A percentile compares a stretch with the other conserved stretches of the same genome.
These are phyloP conservation scores for Siniperca chuatsi DNA, from an alignment of 2,113 vertebrate genomes.

Conservation along the genomic window DNA sequence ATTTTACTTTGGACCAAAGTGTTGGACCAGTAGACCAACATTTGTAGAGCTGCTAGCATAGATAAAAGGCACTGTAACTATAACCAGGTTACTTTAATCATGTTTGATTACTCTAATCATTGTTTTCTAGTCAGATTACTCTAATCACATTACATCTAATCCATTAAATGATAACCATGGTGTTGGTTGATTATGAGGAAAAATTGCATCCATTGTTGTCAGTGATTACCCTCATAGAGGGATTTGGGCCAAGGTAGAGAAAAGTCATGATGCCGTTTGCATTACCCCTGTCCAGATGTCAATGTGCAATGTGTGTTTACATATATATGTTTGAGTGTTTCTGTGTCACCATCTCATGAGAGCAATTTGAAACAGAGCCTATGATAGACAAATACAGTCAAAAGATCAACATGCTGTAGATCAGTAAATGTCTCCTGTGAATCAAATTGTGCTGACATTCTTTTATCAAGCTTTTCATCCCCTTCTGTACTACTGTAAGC, in stretches of 20 bases:
- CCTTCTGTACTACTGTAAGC: conserved; percentile 1
- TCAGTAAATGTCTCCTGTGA: conserved; percentile 33
- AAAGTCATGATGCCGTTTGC: not conserved
- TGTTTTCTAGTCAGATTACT: not conserved
- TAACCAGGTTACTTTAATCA: not conserved
- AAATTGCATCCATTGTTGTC: not conserved
- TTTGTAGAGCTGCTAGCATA: not conserved
- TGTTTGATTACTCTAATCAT: not conserved
- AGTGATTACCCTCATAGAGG: not conserved
- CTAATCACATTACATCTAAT: conserved; percentile 5
- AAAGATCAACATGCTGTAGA: conserved; percentile 32
- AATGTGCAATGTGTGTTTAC: not conserved
- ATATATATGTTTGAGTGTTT: not conserved
- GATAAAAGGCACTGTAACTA: not conserved
- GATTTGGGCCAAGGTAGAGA: not conserved
- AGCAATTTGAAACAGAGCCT: conserved; percentile 28
- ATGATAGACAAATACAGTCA: conserved; percentile 20
- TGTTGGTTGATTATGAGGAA: not conserved
- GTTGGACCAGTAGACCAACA: no score
- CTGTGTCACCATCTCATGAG: conserved; percentile 4
- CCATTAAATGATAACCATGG: not conserved
- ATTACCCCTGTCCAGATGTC: not conserved
- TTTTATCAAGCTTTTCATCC: conserved; percentile 35
- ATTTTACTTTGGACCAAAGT: not conserved
- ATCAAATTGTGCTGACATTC: conserved; percentile 31